Evolutionary conservation across 2,113 vertebrate genomes (phyloP).

Genomic region (Equus przewalskii): DNA sequence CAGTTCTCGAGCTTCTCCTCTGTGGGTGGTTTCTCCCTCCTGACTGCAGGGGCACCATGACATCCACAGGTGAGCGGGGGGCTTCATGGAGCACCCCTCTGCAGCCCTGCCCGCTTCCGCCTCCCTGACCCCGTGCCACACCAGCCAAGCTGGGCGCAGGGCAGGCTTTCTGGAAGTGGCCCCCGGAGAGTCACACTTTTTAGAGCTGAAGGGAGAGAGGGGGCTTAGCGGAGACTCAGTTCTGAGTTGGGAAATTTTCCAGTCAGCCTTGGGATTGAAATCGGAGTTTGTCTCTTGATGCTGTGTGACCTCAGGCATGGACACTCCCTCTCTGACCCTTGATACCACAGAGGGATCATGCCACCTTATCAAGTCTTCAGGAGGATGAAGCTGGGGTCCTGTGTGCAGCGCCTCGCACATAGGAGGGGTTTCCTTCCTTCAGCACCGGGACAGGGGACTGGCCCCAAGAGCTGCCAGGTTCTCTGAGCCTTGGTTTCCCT

Average conservation of each 20-base stretch:
- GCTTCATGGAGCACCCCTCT: background rate
- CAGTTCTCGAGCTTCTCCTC: slow-evolving; percentile 76
- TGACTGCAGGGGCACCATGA: slow-evolving; percentile 82
- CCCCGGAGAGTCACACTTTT: background rate
- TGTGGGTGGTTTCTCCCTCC: slow-evolving; percentile 78
- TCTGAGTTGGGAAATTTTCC: background rate
- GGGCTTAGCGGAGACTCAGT: background rate
- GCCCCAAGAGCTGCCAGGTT: background rate
- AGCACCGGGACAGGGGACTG: rapidly evolving
- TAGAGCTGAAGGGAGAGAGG: background rate
- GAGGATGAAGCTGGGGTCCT: background rate
- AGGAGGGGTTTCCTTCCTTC: background rate
- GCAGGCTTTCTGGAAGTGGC: background rate
- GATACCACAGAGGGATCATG: too few relatives aligned
- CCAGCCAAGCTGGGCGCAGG: background rate
- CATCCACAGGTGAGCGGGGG: slow-evolving; percentile 59
- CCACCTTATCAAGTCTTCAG: background rate
- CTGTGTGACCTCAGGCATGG: background rate
- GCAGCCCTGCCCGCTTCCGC: background rate
- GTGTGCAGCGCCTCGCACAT: background rate
- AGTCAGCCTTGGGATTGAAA: background rate
- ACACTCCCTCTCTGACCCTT: background rate
- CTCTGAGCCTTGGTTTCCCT: background rate
- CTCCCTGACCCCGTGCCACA: background rate
- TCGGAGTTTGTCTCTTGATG: background rate